These are phyloP conservation scores for Tetraodon nigroviridis DNA, from an alignment of 2,113 vertebrate genomes.

Conservation along the genomic window DNA sequence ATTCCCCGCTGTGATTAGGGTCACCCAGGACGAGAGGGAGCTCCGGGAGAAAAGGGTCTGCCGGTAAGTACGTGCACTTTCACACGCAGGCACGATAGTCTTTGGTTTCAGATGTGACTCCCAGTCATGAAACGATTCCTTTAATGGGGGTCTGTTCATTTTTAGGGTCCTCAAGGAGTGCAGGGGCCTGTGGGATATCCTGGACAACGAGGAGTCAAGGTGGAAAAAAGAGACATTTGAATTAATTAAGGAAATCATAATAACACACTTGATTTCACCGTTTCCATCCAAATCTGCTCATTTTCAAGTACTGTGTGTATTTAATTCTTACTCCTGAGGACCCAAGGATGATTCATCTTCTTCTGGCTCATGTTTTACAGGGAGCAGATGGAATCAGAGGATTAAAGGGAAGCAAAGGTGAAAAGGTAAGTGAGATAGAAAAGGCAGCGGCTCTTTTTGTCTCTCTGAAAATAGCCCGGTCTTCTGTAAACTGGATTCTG, in stretches of 20 bases:
- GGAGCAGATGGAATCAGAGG: conserved; percentile 94
- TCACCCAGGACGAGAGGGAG: conserved; percentile 86
- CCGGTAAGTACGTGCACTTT: conserved; percentile 68
- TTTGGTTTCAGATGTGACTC: too few species aligned
- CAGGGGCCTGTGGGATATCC: conserved; percentile 92
- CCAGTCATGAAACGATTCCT: not conserved
- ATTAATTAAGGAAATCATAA: not conserved
- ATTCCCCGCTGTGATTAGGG: conserved; percentile 67
- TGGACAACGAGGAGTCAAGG: conserved; percentile 91
- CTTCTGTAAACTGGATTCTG: not conserved
- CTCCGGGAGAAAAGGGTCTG: conserved; percentile 84
- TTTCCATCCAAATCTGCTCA: too few species aligned
- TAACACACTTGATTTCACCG: not conserved
- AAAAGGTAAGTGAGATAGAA: conserved; percentile 82
- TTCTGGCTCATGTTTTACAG: conserved; percentile 62
- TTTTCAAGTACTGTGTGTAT: too few species aligned
- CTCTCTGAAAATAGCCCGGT: not conserved
- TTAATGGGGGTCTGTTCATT: conserved; percentile 1
- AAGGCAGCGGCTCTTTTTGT: not conserved
- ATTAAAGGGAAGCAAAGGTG: conserved; percentile 92
- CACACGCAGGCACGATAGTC: not conserved
- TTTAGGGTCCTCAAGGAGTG: conserved; percentile 84
- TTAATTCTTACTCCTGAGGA: too few species aligned
- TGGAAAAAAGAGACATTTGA: conserved; percentile 40
- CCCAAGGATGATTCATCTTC: not conserved